These are phyloP conservation scores for Nineta flava DNA, from an alignment of 2,888 invertebrate species.

Conservation along the genomic window DNA sequence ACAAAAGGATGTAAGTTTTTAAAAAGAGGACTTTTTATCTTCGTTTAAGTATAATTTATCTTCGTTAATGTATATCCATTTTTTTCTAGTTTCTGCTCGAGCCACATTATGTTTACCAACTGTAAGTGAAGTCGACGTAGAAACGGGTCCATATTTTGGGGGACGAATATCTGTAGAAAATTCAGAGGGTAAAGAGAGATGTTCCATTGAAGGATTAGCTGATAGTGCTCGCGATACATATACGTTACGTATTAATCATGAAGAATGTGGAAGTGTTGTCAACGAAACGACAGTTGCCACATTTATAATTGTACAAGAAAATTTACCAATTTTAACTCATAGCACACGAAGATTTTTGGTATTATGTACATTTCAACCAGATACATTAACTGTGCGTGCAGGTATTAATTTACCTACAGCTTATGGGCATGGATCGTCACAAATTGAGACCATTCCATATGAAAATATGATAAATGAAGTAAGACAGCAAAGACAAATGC, in stretches of 20 bases:
- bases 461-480: slow-evolving; percentile 32
- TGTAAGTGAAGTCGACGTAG: slow-evolving; percentile 67
- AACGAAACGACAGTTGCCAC: slow-evolving; percentile 68
- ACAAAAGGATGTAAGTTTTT: slow-evolving; percentile 67
- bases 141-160: slow-evolving; percentile 66
- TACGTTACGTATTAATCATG: slow-evolving; percentile 55
- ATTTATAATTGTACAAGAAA: slow-evolving; percentile 70
- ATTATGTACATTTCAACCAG: slow-evolving; percentile 66
- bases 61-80: not conserved
- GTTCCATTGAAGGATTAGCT: slow-evolving; percentile 59
- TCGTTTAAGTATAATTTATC: not conserved
- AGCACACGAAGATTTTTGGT: slow-evolving; percentile 66
- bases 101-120: slow-evolving; percentile 67
- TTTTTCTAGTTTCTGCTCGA: slow-evolving; percentile 54
- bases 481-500: slow-evolving; percentile 32
- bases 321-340: slow-evolving; percentile 66
- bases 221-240: slow-evolving; percentile 57
- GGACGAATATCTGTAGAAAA: slow-evolving; percentile 63
- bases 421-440: slow-evolving; percentile 29
- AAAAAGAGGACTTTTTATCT: not conserved
- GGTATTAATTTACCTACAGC: slow-evolving; percentile 52
- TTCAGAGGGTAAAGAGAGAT: slow-evolving; percentile 48
- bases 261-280: slow-evolving; percentile 54
- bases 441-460: slow-evolving; percentile 29
- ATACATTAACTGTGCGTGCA: slow-evolving; percentile 65